phyloP scores from a whole-genome alignment of 2,797 vertebrate species.

The Thaleichthys pacificus region DNA sequence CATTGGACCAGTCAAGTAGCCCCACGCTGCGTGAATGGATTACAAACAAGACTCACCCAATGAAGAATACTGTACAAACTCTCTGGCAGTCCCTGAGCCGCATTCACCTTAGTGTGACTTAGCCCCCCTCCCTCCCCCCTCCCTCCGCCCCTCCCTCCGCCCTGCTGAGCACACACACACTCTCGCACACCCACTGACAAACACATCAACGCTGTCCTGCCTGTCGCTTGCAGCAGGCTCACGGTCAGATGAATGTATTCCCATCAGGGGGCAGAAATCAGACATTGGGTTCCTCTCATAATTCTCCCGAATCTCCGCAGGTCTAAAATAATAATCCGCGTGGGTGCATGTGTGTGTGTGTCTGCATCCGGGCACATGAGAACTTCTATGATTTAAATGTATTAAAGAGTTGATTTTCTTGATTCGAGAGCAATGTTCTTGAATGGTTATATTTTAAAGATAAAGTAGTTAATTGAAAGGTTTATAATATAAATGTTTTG shows the following conservation, averaged over 20 bases:
- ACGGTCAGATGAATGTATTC: slow-evolving; percentile 90
- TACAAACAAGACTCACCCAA: background rate
- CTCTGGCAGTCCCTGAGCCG: slow-evolving; percentile 12
- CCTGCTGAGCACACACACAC: background rate
- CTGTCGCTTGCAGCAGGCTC: slow-evolving; percentile 70
- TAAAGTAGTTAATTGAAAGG: slow-evolving; percentile 36
- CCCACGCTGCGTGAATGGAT: background rate
- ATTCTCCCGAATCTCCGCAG: slow-evolving; percentile 6
- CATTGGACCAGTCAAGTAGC: slow-evolving; percentile 7
- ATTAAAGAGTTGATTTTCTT: slow-evolving; percentile 24
- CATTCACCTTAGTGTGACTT: slow-evolving; percentile 22
- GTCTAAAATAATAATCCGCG: slow-evolving; percentile 17
- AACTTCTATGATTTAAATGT: slow-evolving; percentile 2
- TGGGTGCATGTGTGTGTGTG: background rate
- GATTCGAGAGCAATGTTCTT: slow-evolving; percentile 22
- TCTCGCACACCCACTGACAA: slow-evolving; percentile 5
- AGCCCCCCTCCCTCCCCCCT: background rate
- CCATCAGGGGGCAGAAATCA: background rate
- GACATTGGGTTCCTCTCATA: slow-evolving; percentile 9
- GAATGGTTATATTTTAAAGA: slow-evolving; percentile 44
- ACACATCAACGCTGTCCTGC: slow-evolving; percentile 8
- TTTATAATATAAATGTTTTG: slow-evolving; percentile 51
- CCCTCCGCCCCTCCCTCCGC: background rate
- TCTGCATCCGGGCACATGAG: slow-evolving; percentile 14
- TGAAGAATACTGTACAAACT: slow-evolving; percentile 7